A percentile compares a stretch with the other conserved stretches of the same genome.
These are phyloP conservation scores for Malacosoma neustria DNA, from an alignment of 2,888 invertebrate species.

Conservation along the genomic window DNA sequence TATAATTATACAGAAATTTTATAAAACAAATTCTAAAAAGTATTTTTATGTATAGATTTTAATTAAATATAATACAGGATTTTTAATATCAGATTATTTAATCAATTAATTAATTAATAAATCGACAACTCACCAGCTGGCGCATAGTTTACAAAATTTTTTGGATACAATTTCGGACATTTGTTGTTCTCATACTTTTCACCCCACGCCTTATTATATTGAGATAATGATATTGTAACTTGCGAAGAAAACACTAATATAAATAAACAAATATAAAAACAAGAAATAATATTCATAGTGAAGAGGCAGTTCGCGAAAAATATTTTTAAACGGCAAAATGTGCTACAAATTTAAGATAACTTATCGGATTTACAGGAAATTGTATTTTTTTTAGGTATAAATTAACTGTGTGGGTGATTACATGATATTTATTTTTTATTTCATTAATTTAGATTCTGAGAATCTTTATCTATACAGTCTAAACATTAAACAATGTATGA, in stretches of 20 bases:
- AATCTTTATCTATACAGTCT: too few relatives aligned
- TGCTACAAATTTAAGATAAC: slow-evolving; percentile 1
- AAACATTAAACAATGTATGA: background rate
- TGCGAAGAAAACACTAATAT: slow-evolving; percentile 33
- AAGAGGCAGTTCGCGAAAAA: slow-evolving; percentile 10
- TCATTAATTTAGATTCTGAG: too few relatives aligned
- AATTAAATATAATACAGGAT: too few relatives aligned
- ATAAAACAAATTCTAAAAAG: background rate
- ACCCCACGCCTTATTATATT: slow-evolving; percentile 60
- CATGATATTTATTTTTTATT: too few relatives aligned
- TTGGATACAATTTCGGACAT: slow-evolving; percentile 72
- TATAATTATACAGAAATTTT: background rate
- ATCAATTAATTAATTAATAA: background rate
- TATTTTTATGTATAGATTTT: too few relatives aligned
- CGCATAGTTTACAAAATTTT: slow-evolving; percentile 70
- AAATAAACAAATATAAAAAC: slow-evolving; percentile 24
- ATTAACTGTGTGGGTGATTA: slow-evolving; percentile 33
- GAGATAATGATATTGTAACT: slow-evolving; percentile 36
- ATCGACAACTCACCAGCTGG: slow-evolving; percentile 63
- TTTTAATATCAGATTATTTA: too few relatives aligned
- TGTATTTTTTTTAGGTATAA: slow-evolving; percentile 25
- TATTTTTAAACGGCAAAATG: slow-evolving; percentile 8
- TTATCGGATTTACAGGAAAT: slow-evolving; percentile 30
- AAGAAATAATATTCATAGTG: slow-evolving; percentile 21
- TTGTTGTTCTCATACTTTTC: slow-evolving; percentile 65